These are phyloP conservation scores for Salarias fasciatus DNA, from an alignment of 2,797 vertebrate genomes.

Conservation along the genomic window DNA sequence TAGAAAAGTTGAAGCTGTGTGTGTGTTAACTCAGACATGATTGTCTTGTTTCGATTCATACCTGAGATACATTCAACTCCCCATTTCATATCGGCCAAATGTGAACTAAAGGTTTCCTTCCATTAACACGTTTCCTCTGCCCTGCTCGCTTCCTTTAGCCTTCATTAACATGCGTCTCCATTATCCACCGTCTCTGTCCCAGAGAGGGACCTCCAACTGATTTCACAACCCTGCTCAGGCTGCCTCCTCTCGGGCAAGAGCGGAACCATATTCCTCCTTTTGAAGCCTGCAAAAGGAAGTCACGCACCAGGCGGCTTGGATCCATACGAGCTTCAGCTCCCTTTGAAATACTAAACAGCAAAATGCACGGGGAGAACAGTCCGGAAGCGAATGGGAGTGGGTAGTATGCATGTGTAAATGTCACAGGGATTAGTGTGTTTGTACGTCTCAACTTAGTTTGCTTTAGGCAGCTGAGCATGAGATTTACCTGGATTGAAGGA, in stretches of 20 bases:
- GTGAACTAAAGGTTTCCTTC: too few relatives aligned
- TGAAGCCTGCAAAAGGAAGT: conserved; percentile 58
- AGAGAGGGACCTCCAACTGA: conserved; percentile 25
- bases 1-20: too few relatives aligned
- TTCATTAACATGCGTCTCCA: conserved; percentile 1
- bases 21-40: too few relatives aligned
- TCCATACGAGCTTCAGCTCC: conserved; percentile 32
- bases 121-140: too few relatives aligned
- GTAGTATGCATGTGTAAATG: conserved; percentile 42
- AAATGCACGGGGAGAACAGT: not conserved
- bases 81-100: too few relatives aligned
- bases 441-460: conserved; percentile 5
- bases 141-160: not conserved
- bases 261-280: conserved; percentile 16
- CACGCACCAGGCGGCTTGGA: conserved; percentile 36
- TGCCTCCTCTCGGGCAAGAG: conserved; percentile 26
- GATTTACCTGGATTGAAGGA: conserved; percentile 7
- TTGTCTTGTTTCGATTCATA: too few relatives aligned
- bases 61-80: too few relatives aligned
- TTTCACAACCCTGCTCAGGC: conserved; percentile 14
- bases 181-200: conserved; percentile 9
- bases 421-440: conserved; percentile 41
- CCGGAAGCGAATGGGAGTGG: conserved; percentile 1
- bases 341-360: conserved; percentile 58
- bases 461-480: conserved; percentile 12